Conservation (phyloP, 1,140 invertebrate genomes). For the Rhyzopertha dominica region DNA sequence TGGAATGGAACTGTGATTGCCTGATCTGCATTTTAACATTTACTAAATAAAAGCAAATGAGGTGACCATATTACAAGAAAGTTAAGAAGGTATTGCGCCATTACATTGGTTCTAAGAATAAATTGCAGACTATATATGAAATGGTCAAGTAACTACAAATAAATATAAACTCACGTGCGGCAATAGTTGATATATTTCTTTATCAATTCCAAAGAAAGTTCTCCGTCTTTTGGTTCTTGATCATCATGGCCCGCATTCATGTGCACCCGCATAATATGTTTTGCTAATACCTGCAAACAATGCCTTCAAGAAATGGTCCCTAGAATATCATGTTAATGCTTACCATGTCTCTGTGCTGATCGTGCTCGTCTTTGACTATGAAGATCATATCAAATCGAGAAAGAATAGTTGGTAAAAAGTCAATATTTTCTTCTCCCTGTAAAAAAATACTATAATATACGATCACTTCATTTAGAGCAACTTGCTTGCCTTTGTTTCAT, state of each 20-base stretch:
- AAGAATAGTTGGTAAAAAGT: slow-evolving; percentile 99
- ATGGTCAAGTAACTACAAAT: too few relatives aligned
- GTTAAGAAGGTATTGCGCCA: too few relatives aligned
- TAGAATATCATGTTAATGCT: slow-evolving; percentile 32
- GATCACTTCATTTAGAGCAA: not conserved
- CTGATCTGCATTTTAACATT: too few relatives aligned
- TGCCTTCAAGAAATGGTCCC: slow-evolving; percentile 1
- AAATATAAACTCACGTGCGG: slow-evolving; percentile 57
- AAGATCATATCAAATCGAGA: slow-evolving; percentile 99
- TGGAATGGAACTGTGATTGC: too few relatives aligned
- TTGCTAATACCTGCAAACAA: slow-evolving; percentile 71
- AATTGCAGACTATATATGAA: too few relatives aligned
- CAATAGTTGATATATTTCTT: slow-evolving; percentile 95
- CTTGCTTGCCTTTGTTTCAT: slow-evolving; percentile 76
- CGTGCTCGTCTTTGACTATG: slow-evolving; percentile 97
- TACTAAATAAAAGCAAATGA: too few relatives aligned
- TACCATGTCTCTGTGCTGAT: slow-evolving; percentile 82
- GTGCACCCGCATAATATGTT: slow-evolving; percentile 96
- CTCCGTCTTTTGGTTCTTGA: slow-evolving; percentile 62
- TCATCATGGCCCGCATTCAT: slow-evolving; percentile 74
- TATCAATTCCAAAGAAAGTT: slow-evolving; percentile 80
- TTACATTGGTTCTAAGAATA: too few relatives aligned
- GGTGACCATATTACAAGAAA: too few relatives aligned
- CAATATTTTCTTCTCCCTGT: slow-evolving; percentile 93
- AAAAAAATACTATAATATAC: slow-evolving; percentile 11